Evolutionary conservation across 2,888 invertebrate species (phyloP), one percentile per base, ranked within the genome.

Genomic region (Mesochorus sp.): DNA sequence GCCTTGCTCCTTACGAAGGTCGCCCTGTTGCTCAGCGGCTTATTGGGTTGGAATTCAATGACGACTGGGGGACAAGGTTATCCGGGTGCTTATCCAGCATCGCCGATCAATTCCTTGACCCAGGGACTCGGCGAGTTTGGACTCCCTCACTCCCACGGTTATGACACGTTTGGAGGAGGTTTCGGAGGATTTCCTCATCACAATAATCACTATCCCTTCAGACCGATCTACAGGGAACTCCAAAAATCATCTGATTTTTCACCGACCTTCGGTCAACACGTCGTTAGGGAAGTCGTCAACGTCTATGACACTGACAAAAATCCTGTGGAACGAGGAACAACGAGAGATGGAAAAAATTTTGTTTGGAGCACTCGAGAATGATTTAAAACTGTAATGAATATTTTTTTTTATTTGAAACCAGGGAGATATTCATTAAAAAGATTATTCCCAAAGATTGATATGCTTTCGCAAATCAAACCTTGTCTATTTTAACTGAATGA

Each of bases 1-100:
- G 96, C 96, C 0, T 92, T 96, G 49, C 87, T 96, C 1, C 86
- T 97, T 12, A 95, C 95, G 51, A 96, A 97, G 88, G 79, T 96
- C 59, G 96, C 96, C 0, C 89, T 96, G 5, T 91, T 96, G 61
- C 92, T 96, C 8, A 94, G 94, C 21, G 95, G 95, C 24, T 92
- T 96, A 1, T 93, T 96, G 82, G 94, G 95, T 49, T 82, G 92
- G 93, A 84, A 90, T 89, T 76, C 86, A 82, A 80, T 92, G 0
- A 88, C 92, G 62, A 88, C 88, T 37, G 62, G 77, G 78, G 57
- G 57, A 28, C 82, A 83, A 49, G 44, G 64, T n/a, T 55, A 73
- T 57, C 67, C 80, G 19, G 73, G 71, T n/a, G 42, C 44, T 62
- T 24, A 66, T 28, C 64, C 82, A 21, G 47, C 67, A 57, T 61